phyloP scores from a whole-genome alignment of 35 echinoderm and acorn worm genomes.

The Apostichopus parvimensis region DNA sequence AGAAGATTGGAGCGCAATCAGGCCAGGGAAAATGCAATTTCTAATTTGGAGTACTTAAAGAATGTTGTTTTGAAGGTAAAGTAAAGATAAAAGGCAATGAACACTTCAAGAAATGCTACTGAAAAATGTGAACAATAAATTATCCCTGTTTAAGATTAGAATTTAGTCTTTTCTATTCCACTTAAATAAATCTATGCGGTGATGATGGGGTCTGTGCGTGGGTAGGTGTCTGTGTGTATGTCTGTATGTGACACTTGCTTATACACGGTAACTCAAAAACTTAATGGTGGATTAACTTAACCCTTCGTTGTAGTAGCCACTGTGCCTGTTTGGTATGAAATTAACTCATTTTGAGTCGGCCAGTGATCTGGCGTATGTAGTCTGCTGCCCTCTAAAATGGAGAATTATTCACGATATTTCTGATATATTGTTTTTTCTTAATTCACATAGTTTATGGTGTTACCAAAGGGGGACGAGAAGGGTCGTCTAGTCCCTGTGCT shows the following conservation, averaged over 20 bases:
- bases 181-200: too few relatives aligned
- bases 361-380: not conserved
- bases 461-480: conserved; percentile 75
- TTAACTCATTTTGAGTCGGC: not conserved
- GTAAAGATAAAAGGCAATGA: not conserved
- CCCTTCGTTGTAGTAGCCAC: too few relatives aligned
- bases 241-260: too few relatives aligned
- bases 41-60: conserved; percentile 98
- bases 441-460: conserved; percentile 75
- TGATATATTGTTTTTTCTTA: not conserved
- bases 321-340: not conserved
- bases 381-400: not conserved
- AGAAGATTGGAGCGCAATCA: conserved; percentile 92
- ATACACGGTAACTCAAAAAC: too few relatives aligned
- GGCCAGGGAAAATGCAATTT: conserved; percentile 90
- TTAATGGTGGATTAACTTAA: too few relatives aligned
- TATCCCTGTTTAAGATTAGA: too few relatives aligned
- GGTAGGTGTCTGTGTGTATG: too few relatives aligned
- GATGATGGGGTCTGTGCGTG: too few relatives aligned
- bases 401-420: not conserved
- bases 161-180: too few relatives aligned
- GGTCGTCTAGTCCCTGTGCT: conserved; percentile 80
- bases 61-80: conserved; percentile 93
- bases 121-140: too few relatives aligned
- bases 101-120: too few relatives aligned